Percentiles rank a stretch among this genome's conserved stretches.
Conservation (phyloP, 2,888 invertebrate genomes). For the Macrosoma leucophasiata region DNA sequence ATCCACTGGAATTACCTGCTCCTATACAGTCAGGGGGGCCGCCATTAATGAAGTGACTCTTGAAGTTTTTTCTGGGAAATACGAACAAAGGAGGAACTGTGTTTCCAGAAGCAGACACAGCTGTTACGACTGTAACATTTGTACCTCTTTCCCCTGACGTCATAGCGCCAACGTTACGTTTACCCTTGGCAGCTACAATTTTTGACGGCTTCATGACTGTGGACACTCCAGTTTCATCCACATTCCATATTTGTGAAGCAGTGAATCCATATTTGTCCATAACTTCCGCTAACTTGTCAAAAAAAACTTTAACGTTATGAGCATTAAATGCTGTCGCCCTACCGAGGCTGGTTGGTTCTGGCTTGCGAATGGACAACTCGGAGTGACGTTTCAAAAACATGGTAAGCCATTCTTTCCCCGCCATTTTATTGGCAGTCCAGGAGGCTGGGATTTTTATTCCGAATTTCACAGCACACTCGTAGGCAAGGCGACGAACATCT, state of each 20-base stretch:
- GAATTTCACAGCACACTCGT: no score
- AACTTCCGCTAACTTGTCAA: constrained; percentile 29
- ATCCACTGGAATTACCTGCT: constrained; percentile 20
- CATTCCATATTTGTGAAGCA: constrained; percentile 22
- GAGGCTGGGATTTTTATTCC: no score
- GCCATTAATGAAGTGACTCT: constrained; percentile 19
- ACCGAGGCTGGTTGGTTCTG: constrained; percentile 29
- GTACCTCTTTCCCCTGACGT: constrained; percentile 31
- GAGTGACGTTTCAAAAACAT: constrained; percentile 30
- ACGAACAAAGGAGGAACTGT: constrained; percentile 21
- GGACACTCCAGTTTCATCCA: constrained; percentile 30
- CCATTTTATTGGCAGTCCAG: no score
- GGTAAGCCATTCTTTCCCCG: no score
- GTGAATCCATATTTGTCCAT: constrained; percentile 25
- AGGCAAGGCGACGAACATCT: no score
- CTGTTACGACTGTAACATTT: constrained; percentile 29
- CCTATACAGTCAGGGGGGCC: constrained; percentile 22
- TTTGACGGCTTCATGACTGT: constrained; percentile 27
- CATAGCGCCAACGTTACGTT: constrained; percentile 25
- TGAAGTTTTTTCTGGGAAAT: constrained; percentile 15
- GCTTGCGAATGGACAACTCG: constrained; percentile 27
- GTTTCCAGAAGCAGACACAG: constrained; percentile 25
- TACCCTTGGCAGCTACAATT: constrained; percentile 31
- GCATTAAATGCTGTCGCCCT: constrained; percentile 32
- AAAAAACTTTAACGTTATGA: constrained; percentile 28